These are phyloP conservation scores for Phalera bucephala DNA, from an alignment of 2,888 invertebrate species.

Conservation along the genomic window DNA sequence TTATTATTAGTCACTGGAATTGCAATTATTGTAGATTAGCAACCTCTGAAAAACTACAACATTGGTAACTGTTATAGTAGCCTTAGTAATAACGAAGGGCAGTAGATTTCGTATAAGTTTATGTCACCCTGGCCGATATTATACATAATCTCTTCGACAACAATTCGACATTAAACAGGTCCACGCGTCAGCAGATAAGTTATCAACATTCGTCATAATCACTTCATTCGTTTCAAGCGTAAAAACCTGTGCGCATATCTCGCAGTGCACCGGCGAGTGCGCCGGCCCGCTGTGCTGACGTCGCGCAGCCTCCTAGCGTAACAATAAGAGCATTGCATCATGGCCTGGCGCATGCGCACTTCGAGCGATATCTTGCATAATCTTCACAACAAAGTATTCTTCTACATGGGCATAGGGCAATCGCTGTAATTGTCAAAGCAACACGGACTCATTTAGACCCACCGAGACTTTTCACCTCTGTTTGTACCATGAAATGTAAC, in stretches of 20 bases:
- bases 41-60: too few relatives aligned
- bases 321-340: conserved; percentile 37
- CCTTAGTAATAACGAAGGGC: too few relatives aligned
- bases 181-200: conserved; percentile 36
- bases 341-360: conserved; percentile 32
- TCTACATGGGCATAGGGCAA: conserved; percentile 1
- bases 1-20: conserved; percentile 38
- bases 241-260: conserved; percentile 12
- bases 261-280: conserved; percentile 10
- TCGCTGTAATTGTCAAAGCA: conserved; percentile 12
- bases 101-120: too few relatives aligned
- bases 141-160: conserved; percentile 3
- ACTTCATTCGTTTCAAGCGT: conserved; percentile 8
- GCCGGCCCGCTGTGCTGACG: conserved; percentile 37
- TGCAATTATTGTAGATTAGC: too few relatives aligned
- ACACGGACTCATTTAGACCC: not conserved
- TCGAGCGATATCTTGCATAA: conserved; percentile 28
- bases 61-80: too few relatives aligned
- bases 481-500: not conserved
- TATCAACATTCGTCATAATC: conserved; percentile 35
- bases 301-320: conserved; percentile 27
- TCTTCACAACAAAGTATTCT: conserved; percentile 1
- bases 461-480: too few relatives aligned
- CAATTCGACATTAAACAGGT: conserved; percentile 32
- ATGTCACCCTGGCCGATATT: conserved; percentile 12